phyloP scores from a whole-genome alignment of 2,113 vertebrate genomes.

The Pachycephala philippinensis region DNA sequence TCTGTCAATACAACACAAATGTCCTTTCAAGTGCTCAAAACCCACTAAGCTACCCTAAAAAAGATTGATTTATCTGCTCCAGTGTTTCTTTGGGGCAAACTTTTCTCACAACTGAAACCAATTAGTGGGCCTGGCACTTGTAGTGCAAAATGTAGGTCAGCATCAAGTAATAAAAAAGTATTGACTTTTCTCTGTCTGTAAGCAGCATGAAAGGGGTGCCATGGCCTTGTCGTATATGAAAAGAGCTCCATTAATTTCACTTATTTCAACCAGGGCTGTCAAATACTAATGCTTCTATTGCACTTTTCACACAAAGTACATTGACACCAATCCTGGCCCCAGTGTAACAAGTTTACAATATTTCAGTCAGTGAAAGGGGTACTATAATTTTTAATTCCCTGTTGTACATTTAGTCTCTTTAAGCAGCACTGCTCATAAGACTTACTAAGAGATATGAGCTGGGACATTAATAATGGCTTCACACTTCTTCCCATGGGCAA shows the following conservation, averaged over 20 bases:
- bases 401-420: conserved; percentile 18
- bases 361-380: conserved; percentile 70
- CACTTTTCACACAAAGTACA: conserved; percentile 82
- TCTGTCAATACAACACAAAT: conserved; percentile 63
- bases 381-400: conserved; percentile 70
- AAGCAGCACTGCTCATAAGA: conserved; percentile 38
- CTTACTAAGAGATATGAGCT: conserved; percentile 24
- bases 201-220: conserved; percentile 84
- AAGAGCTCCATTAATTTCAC: conserved; percentile 90
- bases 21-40: conserved; percentile 72
- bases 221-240: conserved; percentile 87
- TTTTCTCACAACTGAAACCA: conserved; percentile 88
- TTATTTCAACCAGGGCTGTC: conserved; percentile 88
- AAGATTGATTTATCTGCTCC: conserved; percentile 88
- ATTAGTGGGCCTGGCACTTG: conserved; percentile 85
- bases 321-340: conserved; percentile 75
- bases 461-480: conserved; percentile 41
- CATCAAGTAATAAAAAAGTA: conserved; percentile 91
- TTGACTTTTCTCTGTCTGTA: conserved; percentile 91
- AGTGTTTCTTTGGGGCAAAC: conserved; percentile 83
- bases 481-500: conserved; percentile 25
- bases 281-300: conserved; percentile 84
- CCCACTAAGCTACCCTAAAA: conserved; percentile 79
- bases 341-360: conserved; percentile 82
- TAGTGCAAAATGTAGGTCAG: conserved; percentile 88